Base-by-base conservation (phyloP, 2,888 invertebrate genomes). In the Scaeva pyrastri region DNA sequence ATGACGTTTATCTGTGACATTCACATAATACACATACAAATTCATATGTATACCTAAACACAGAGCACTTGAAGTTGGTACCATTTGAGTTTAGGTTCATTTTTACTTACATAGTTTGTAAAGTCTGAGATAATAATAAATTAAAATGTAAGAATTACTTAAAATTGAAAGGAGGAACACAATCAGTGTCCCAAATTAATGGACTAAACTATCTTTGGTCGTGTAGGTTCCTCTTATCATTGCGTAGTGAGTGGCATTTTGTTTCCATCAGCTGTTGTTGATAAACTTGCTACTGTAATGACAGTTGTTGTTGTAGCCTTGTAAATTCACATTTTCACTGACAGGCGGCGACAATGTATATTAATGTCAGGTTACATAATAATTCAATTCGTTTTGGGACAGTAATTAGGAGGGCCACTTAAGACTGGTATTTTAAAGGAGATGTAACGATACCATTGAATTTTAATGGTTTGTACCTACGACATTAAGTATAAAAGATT, bases 1-100 rank as follows among this genome's bases (percentile, higher is more conserved):
- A 81, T 73, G 85, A 81, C 70, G 62, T 80, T 85, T 85, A 75
- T 80, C 66, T 80, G 19, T 68, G 68, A 68, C 64, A 31, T 14
- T 66, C 14, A 60, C 56, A 56, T 39, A 31, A 39, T 55, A 41
- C 39, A 48, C 16, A 26, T 45, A 52, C 12, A 39, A 23, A 23
- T 0, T 2, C 31, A 58, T 41, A 31, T 31, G 2, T 0, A 31
- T 7, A 31, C 31, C 0, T 31, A 31, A 26, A 60, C 12, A 26
- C 31, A 41, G 19, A 39, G 43, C 55, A 39, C 58, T 41, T 41
- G 55, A 55, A 70, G 43, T 50, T 6, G 7, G n/a, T n/a, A n/a
- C n/a, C n/a, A 16, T 8, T 6, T 26, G 11, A n/a, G n/a, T n/a
- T n/a, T n/a, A 41, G 14, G 41, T 14, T n/a, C n/a, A 56, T 19